phyloP scores from a whole-genome alignment of 1,140 invertebrate species.

The Gerris buenoi region DNA sequence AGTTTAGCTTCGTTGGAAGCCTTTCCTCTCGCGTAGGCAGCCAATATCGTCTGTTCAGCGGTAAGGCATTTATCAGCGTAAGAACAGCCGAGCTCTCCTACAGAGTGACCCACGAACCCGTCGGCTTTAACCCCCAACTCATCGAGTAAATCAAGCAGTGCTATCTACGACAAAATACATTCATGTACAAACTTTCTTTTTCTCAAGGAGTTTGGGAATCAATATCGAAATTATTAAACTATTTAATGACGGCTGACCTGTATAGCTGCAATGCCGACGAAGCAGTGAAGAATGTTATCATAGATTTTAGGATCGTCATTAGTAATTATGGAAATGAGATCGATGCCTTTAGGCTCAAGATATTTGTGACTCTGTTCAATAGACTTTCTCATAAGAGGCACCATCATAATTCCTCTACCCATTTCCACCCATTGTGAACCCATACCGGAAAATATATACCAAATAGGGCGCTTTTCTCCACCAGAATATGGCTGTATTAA shows the following conservation, averaged over 20 bases:
- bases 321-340: constrained; percentile 44
- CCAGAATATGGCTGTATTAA: constrained; percentile 34
- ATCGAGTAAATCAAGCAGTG: constrained; percentile 58
- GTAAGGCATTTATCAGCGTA: constrained; percentile 78
- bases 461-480: constrained; percentile 50
- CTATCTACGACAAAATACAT: constrained; percentile 43
- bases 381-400: constrained; percentile 48
- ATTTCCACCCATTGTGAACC: constrained; percentile 50
- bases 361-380: constrained; percentile 40
- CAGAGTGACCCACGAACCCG: constrained; percentile 77
- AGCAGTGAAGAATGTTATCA: constrained; percentile 45
- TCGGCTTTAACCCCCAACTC: constrained; percentile 57
- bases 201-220: too few species aligned
- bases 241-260: too few species aligned
- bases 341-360: constrained; percentile 39
- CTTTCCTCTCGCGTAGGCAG: constrained; percentile 47
- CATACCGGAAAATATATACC: constrained; percentile 57
- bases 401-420: constrained; percentile 40
- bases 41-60: constrained; percentile 63
- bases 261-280: constrained; percentile 62
- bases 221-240: too few species aligned
- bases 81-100: constrained; percentile 73
- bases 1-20: constrained; percentile 37
- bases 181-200: too few species aligned
- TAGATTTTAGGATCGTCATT: constrained; percentile 39